Evolutionary conservation across 35 echinoderm and acorn worm genomes (phyloP).

Genomic region (Apostichopus parvimensis): DNA sequence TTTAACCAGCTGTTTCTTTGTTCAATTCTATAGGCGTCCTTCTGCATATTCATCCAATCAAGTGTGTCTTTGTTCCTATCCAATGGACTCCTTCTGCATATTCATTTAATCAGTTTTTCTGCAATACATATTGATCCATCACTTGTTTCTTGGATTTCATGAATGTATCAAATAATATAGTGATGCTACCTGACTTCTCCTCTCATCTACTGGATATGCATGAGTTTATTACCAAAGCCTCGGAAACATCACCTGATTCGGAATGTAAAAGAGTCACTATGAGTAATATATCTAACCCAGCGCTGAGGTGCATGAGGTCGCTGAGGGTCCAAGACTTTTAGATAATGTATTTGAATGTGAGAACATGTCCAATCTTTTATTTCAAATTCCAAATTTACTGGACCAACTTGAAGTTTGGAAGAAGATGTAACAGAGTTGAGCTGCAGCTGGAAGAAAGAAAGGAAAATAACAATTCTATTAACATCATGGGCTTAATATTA

Average conservation of each 20-base stretch:
- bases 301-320: constrained; percentile 78
- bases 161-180: too few species aligned
- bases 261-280: constrained; percentile 79
- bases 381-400: constrained; percentile 90
- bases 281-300: constrained; percentile 90
- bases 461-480: background rate
- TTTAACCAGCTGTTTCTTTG: too few species aligned
- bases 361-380: constrained; percentile 78
- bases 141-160: too few species aligned
- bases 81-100: too few species aligned
- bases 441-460: background rate
- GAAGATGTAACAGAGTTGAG: constrained; percentile 1
- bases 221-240: background rate
- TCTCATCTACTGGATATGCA: too few species aligned
- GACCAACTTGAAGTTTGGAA: constrained; percentile 71
- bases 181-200: too few species aligned
- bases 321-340: constrained; percentile 87
- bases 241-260: constrained; percentile 62
- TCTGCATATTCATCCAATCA: too few species aligned
- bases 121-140: too few species aligned
- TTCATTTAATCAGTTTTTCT: too few species aligned
- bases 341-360: constrained; percentile 74
- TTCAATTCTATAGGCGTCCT: too few species aligned
- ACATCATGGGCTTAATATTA: background rate
- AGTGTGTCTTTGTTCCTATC: too few species aligned